These are phyloP conservation scores for Steinernema feltiae DNA, from an alignment of 1,140 invertebrate species.

Conservation along the genomic window DNA sequence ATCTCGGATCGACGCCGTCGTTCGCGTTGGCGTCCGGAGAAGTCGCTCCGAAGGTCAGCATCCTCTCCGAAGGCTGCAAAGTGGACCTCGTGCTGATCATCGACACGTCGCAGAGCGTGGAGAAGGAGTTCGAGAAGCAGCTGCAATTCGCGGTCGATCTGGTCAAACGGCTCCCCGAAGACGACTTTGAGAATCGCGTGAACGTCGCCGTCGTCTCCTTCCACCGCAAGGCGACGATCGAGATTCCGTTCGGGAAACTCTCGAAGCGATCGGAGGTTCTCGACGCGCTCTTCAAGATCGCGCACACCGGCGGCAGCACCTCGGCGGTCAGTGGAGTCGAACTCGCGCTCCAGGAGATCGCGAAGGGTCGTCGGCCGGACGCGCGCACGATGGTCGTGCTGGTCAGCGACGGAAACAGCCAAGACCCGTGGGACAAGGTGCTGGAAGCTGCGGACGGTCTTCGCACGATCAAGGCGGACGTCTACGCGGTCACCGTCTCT, in stretches of 20 bases:
- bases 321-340: constrained; percentile 43
- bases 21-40: neutral
- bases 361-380: constrained; percentile 22
- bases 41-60: neutral
- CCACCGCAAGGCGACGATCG: constrained; percentile 36
- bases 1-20: neutral
- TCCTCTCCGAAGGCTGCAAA: constrained; percentile 30
- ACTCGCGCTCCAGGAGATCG: constrained; percentile 41
- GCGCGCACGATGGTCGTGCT: constrained; percentile 45
- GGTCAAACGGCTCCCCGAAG: constrained; percentile 39
- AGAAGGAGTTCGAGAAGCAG: constrained; percentile 45
- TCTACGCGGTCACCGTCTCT: constrained; percentile 29
- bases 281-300: constrained; percentile 35
- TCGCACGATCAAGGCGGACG: constrained; percentile 23
- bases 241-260: constrained; percentile 41
- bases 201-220: constrained; percentile 45
- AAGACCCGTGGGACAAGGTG: constrained; percentile 45
- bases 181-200: constrained; percentile 47
- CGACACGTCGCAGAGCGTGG: constrained; percentile 51
- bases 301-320: constrained; percentile 50
- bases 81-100: constrained; percentile 49
- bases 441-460: constrained; percentile 33
- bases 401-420: constrained; percentile 44
- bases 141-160: constrained; percentile 50
- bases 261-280: constrained; percentile 38